phyloP scores from a whole-genome alignment of 2,888 invertebrate genomes.

The Athrips mouffetella region DNA sequence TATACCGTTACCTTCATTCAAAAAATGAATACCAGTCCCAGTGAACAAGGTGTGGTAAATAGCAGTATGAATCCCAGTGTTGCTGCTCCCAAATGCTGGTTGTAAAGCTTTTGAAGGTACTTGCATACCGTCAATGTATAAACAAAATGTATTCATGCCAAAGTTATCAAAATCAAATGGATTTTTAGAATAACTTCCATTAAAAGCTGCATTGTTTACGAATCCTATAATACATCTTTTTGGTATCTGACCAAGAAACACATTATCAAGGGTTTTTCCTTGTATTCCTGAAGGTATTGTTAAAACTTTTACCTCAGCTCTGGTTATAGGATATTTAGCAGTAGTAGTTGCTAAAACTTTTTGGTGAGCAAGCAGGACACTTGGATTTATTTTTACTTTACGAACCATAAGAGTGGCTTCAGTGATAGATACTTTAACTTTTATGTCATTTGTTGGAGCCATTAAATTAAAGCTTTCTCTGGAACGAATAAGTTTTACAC shows the following conservation, averaged over 20 bases:
- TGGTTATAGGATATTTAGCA: slow-evolving; percentile 29
- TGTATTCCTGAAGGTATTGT: slow-evolving; percentile 27
- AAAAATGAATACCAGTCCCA: slow-evolving; percentile 28
- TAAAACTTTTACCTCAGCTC: slow-evolving; percentile 27
- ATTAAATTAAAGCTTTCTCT: slow-evolving; percentile 18
- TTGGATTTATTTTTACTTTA: slow-evolving; percentile 22
- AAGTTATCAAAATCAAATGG: slow-evolving; percentile 29
- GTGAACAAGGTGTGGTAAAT: slow-evolving; percentile 27
- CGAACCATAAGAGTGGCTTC: slow-evolving; percentile 22
- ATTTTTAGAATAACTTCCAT: slow-evolving; percentile 26
- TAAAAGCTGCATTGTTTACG: slow-evolving; percentile 23
- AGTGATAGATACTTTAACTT: slow-evolving; percentile 21
- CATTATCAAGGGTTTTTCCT: slow-evolving; percentile 27
- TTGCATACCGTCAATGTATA: slow-evolving; percentile 27
- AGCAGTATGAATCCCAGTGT: slow-evolving; percentile 12
- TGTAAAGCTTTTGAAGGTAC: slow-evolving; percentile 23
- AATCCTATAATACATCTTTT: slow-evolving; percentile 27
- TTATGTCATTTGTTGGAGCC: slow-evolving; percentile 13
- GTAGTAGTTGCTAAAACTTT: slow-evolving; percentile 24
- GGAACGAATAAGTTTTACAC: slow-evolving; percentile 21
- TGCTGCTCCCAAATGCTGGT: slow-evolving; percentile 18
- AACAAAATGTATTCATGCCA: slow-evolving; percentile 24
- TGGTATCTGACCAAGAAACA: slow-evolving; percentile 27
- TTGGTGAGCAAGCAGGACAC: slow-evolving; percentile 24
- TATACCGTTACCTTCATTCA: slow-evolving; percentile 29